Conservation (phyloP, 2,797 vertebrate genomes). For the Pelodytes ibericus region DNA sequence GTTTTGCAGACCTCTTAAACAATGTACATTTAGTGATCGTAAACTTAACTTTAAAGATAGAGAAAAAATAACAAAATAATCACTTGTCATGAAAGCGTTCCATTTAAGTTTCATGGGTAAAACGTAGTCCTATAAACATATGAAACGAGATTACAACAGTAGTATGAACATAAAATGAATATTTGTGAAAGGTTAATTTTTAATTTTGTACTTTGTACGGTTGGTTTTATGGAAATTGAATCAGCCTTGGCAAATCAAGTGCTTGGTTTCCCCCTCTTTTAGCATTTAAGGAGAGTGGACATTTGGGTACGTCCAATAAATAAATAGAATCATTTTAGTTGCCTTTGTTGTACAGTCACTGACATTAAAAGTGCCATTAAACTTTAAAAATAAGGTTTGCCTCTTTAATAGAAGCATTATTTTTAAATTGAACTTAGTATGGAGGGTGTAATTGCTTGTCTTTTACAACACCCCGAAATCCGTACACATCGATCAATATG, state of each 20-base stretch:
- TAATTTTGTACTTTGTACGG: slow-evolving; percentile 9
- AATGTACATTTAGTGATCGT: slow-evolving; percentile 8
- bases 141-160: slow-evolving; percentile 21
- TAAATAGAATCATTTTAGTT: no score
- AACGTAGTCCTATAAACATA: slow-evolving; percentile 19
- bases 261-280: no score
- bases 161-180: slow-evolving; percentile 12
- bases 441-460: no score
- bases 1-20: slow-evolving; percentile 41
- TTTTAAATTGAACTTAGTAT: no score
- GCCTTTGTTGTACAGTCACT: no score
- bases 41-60: slow-evolving; percentile 33
- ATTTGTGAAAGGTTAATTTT: slow-evolving; percentile 35
- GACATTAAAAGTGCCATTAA: no score
- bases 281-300: no score
- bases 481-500: no score
- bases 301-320: no score
- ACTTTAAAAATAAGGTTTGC: no score
- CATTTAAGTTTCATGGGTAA: slow-evolving; percentile 1
- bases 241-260: background rate
- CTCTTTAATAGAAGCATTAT: no score
- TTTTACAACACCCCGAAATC: no score
- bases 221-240: slow-evolving; percentile 9
- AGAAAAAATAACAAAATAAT: slow-evolving; percentile 45
- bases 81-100: slow-evolving; percentile 14